Percentiles rank a stretch among this genome's conserved stretches.
Evolutionary conservation across 2,797 vertebrate species (phyloP).

Genomic region (Poliocrania exsul): DNA sequence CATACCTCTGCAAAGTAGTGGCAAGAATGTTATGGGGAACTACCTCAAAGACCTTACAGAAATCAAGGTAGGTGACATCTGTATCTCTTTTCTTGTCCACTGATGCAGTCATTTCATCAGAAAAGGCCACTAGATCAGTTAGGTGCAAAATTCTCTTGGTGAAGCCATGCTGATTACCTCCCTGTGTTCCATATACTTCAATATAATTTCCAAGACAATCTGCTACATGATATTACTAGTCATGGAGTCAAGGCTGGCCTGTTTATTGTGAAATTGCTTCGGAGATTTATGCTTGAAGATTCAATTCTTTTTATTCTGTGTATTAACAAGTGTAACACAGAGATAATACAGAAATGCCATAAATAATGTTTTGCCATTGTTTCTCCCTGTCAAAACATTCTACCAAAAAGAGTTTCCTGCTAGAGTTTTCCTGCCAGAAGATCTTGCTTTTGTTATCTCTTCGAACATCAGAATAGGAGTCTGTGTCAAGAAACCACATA

Average conservation of each 20-base stretch:
- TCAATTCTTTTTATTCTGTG: background rate
- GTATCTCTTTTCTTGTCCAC: background rate
- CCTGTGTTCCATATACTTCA: background rate
- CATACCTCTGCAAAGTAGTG: fast-evolving
- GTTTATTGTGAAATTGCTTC: background rate
- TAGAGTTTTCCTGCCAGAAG: no score
- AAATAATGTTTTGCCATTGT: no score
- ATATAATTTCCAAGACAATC: background rate
- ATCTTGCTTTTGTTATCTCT: no score
- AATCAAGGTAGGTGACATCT: background rate
- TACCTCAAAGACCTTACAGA: background rate
- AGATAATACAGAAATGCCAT: no score
- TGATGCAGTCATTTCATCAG: no score
- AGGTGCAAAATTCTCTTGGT: background rate
- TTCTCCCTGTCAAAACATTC: no score
- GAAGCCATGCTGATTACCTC: background rate
- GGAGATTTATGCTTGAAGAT: background rate
- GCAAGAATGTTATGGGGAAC: background rate
- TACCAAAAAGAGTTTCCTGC: no score
- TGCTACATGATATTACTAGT: background rate
- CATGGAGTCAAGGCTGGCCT: fast-evolving
- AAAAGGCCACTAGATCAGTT: background rate
- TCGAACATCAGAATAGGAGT: no score
- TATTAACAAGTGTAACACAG: no score
- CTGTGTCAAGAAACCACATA: no score